phyloP scores from a whole-genome alignment of 2,113 vertebrate species.

The Silurus glanis region DNA sequence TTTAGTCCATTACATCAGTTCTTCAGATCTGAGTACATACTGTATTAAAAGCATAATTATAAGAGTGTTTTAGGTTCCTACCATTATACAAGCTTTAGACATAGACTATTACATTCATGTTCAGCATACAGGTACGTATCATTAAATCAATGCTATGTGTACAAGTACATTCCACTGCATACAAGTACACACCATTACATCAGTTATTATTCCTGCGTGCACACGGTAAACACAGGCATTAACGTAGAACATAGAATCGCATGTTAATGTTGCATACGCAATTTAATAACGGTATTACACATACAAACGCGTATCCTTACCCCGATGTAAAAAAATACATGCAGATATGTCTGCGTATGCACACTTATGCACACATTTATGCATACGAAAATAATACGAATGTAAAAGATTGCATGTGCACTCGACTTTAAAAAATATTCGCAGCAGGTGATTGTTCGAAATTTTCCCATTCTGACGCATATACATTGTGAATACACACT shows the following conservation, averaged over 20 bases:
- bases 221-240: no score
- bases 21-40: background rate
- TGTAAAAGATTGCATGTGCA: constrained; percentile 18
- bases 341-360: background rate
- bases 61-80: background rate
- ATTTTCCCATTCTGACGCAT: constrained; percentile 40
- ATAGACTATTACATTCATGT: background rate
- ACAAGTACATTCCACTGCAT: background rate
- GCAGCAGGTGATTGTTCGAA: constrained; percentile 31
- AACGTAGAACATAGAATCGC: background rate
- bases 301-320: background rate
- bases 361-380: constrained; percentile 7
- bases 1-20: constrained; percentile 6
- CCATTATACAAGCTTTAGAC: background rate
- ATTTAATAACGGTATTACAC: background rate
- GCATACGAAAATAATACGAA: constrained; percentile 35
- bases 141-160: background rate
- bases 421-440: constrained; percentile 41
- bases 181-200: background rate
- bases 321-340: background rate
- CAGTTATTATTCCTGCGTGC: no score
- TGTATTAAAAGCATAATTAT: background rate
- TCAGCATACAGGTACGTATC: background rate
- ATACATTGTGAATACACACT: constrained; percentile 33
- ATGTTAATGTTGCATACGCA: background rate